A percentile compares a stretch with the other conserved stretches of the same genome.
Conservation (phyloP, 2,888 invertebrate genomes). For the Rhorus exstirpatorius region DNA sequence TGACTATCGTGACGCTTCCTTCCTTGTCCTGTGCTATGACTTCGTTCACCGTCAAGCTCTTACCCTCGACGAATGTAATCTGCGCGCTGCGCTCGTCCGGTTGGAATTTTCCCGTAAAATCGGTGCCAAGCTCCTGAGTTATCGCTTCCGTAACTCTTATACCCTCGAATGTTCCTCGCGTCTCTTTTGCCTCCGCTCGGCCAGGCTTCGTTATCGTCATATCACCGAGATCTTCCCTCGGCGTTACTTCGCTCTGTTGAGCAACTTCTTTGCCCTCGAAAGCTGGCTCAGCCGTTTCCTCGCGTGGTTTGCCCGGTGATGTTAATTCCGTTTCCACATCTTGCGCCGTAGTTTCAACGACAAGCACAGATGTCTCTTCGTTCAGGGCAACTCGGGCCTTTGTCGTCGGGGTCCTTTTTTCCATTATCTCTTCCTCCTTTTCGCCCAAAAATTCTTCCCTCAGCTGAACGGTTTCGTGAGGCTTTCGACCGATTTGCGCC, state of each 20-base stretch:
- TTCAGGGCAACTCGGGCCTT: conserved; percentile 84
- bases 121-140: conserved; percentile 74
- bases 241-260: conserved; percentile 79
- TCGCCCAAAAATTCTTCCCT: conserved; percentile 86
- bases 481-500: conserved; percentile 85
- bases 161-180: conserved; percentile 86
- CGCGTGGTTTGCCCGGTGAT: conserved; percentile 71
- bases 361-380: conserved; percentile 81
- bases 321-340: conserved; percentile 75
- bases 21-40: conserved; percentile 84
- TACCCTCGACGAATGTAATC: conserved; percentile 80
- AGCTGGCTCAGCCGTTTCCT: conserved; percentile 81
- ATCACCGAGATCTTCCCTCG: conserved; percentile 78
- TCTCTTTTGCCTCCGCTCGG: conserved; percentile 85
- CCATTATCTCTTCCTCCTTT: conserved; percentile 84
- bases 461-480: conserved; percentile 85
- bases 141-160: conserved; percentile 85
- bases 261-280: conserved; percentile 86
- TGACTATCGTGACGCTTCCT: conserved; percentile 73
- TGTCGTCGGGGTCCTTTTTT: conserved; percentile 79
- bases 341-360: conserved; percentile 77
- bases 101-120: conserved; percentile 76
- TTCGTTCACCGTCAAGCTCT: conserved; percentile 82
- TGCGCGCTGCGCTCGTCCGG: conserved; percentile 80
- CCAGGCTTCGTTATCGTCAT: conserved; percentile 79